Conservation (phyloP, 1,140 invertebrate species). For the Pseudomyrmex dendroicus region DNA sequence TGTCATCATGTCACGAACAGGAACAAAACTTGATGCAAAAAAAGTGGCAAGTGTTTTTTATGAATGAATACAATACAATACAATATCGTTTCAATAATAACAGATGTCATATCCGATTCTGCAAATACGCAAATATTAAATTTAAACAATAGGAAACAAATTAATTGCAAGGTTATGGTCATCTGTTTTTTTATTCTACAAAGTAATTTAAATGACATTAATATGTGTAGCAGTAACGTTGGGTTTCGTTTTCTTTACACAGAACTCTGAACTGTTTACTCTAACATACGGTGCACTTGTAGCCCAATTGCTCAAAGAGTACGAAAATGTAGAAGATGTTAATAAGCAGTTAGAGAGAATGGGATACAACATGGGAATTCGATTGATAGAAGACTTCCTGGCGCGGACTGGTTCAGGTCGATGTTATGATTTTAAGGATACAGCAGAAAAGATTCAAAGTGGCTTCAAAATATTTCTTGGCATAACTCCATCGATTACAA, state of each 20-base stretch:
- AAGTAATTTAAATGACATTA: constrained; percentile 39
- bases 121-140: background rate
- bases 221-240: constrained; percentile 8
- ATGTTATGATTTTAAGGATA: constrained; percentile 98
- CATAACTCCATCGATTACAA: constrained; percentile 95
- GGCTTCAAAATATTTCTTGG: constrained; percentile 96
- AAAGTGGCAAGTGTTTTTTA: constrained; percentile 87
- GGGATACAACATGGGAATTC: constrained; percentile 99
- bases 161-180: constrained; percentile 9
- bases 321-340: constrained; percentile 98
- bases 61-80: background rate
- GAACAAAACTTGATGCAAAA: constrained; percentile 87
- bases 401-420: constrained; percentile 95
- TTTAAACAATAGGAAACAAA: background rate
- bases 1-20: constrained; percentile 87
- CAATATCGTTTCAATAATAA: background rate
- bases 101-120: background rate
- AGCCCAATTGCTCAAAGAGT: constrained; percentile 98
- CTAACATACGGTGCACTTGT: constrained; percentile 99
- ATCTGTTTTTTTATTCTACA: background rate
- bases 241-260: constrained; percentile 77
- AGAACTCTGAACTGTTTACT: constrained; percentile 99
- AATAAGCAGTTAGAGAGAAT: constrained; percentile 97
- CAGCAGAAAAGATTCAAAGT: constrained; percentile 97
- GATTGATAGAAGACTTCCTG: constrained; percentile 98